Percentiles rank a stretch among this genome's conserved stretches.
phyloP scores from a whole-genome alignment of 2,888 invertebrate species.

The Slavum lentiscoides region DNA sequence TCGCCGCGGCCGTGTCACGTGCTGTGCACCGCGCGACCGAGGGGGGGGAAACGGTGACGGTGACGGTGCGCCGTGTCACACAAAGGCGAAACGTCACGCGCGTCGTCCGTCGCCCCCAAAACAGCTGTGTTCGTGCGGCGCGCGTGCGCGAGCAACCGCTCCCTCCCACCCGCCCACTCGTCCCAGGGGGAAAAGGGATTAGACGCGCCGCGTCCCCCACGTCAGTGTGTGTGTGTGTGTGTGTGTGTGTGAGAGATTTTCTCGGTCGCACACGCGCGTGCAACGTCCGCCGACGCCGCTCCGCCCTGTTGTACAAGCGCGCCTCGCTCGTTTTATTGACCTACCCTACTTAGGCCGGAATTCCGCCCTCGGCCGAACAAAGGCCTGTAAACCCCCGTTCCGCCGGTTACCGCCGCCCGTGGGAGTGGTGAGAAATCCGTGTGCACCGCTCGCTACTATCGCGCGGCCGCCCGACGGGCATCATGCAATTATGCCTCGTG shows the following conservation, averaged over 20 bases:
- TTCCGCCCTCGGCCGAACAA: conserved; percentile 43
- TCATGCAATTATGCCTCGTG: neutral
- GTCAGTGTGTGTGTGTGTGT: too few relatives aligned
- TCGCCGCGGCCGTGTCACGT: too few relatives aligned
- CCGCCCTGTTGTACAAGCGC: neutral
- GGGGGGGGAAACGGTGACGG: too few relatives aligned
- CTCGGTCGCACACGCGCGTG: neutral
- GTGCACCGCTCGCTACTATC: neutral
- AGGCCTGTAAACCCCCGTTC: neutral
- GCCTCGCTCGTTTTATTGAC: conserved; percentile 31
- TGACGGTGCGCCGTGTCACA: neutral
- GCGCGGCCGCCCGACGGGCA: neutral
- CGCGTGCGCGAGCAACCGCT: too few relatives aligned
- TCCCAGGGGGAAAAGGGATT: too few relatives aligned
- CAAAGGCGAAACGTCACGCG: conserved; percentile 33
- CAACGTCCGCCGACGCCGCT: neutral
- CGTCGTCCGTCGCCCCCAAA: neutral
- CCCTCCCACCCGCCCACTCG: too few relatives aligned
- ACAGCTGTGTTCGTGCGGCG: conserved; percentile 21
- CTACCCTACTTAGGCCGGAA: conserved; percentile 49
- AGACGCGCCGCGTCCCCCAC: neutral
- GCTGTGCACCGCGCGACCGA: neutral
- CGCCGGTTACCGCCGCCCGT: too few relatives aligned
- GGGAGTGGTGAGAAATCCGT: neutral
- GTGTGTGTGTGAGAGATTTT: too few relatives aligned